These are phyloP conservation scores for Panagrolaimus sp. DNA, from an alignment of 1,140 invertebrate species.

Conservation along the genomic window DNA sequence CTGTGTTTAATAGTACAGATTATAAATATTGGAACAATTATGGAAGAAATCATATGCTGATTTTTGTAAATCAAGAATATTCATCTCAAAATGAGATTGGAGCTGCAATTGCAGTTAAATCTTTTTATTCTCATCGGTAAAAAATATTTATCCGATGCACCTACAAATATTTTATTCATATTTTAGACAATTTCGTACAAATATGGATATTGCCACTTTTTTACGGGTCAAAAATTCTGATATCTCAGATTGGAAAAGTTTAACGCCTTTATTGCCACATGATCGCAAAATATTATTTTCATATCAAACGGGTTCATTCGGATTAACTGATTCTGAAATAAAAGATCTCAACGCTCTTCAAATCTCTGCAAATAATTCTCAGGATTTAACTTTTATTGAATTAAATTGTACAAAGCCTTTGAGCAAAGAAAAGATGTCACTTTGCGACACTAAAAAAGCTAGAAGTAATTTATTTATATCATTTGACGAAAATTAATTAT, in stretches of 20 bases:
- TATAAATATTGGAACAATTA: conserved; percentile 26
- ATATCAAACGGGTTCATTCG: background rate
- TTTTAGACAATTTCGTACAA: conserved; percentile 1
- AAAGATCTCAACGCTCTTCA: background rate
- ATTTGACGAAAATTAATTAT: too few relatives aligned
- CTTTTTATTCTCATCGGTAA: too few relatives aligned
- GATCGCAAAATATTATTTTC: background rate
- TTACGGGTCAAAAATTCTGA: background rate
- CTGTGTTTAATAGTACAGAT: background rate
- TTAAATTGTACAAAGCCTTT: conserved; percentile 62
- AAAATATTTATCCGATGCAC: too few relatives aligned
- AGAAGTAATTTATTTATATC: too few relatives aligned
- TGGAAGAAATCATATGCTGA: conserved; percentile 37
- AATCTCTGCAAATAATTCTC: conserved; percentile 38
- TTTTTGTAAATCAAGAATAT: background rate
- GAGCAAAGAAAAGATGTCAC: conserved; percentile 53
- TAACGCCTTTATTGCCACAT: conserved; percentile 10
- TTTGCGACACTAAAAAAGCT: too few relatives aligned
- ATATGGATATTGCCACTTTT: background rate
- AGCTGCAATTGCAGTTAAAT: too few relatives aligned
- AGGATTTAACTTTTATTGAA: conserved; percentile 61
- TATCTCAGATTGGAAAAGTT: background rate
- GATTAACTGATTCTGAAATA: background rate
- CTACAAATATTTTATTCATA: background rate
- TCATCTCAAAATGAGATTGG: too few relatives aligned